A percentile compares a stretch with the other conserved stretches of the same genome.
These are phyloP conservation scores for Malthinus flaveolus DNA, from an alignment of 2,888 invertebrate genomes.

Conservation along the genomic window DNA sequence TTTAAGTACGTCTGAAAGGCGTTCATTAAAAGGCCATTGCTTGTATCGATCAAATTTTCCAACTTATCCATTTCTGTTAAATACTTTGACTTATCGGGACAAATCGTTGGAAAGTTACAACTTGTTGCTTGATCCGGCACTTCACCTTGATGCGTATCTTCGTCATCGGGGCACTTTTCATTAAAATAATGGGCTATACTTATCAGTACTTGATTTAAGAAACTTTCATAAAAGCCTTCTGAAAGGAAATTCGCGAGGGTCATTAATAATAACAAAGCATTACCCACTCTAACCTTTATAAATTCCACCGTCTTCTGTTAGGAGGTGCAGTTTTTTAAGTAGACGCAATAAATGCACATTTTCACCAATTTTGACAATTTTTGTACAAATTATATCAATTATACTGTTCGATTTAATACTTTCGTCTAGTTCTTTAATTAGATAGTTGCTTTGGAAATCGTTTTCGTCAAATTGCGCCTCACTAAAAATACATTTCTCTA, in stretches of 20 bases:
- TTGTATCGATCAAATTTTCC: conserved; percentile 46
- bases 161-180: conserved; percentile 8
- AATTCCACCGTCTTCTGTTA: conserved; percentile 17
- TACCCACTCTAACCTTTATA: conserved; percentile 7
- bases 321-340: conserved; percentile 44
- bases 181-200: conserved; percentile 39
- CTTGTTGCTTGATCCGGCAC: conserved; percentile 1
- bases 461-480: conserved; percentile 4
- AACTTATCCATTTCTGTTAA: conserved; percentile 46
- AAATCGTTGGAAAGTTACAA: conserved; percentile 39
- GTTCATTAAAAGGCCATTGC: conserved; percentile 53
- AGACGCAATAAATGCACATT: conserved; percentile 48
- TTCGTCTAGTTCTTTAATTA: conserved; percentile 34
- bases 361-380: conserved; percentile 48
- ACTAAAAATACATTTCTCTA: background rate
- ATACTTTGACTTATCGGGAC: conserved; percentile 39
- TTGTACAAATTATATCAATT: conserved; percentile 43
- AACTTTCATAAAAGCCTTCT: conserved; percentile 49
- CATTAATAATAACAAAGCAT: background rate
- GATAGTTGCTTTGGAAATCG: conserved; percentile 24
- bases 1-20: conserved; percentile 54
- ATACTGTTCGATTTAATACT: conserved; percentile 39
- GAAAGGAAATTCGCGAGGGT: background rate
- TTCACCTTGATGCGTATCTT: conserved; percentile 9
- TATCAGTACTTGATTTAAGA: conserved; percentile 41